Percentiles rank a stretch among this genome's conserved stretches.
These are phyloP conservation scores for Trachelus stipa DNA, from an alignment of 2,888 invertebrate species.

Conservation along the genomic window DNA sequence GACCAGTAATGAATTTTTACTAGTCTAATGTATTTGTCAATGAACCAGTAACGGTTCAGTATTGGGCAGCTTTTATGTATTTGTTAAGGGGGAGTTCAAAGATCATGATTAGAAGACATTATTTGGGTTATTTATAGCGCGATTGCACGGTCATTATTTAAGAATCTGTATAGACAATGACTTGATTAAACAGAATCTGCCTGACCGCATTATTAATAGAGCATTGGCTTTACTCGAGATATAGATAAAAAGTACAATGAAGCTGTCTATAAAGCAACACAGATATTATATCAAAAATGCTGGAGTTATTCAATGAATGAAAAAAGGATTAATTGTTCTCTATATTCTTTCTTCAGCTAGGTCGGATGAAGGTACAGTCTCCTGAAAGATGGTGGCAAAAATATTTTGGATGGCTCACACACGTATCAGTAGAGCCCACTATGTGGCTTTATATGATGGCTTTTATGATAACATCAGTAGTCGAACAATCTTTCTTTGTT, in stretches of 20 bases:
- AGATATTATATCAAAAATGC: neutral
- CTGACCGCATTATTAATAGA: neutral
- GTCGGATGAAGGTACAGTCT: neutral
- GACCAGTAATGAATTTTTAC: neutral
- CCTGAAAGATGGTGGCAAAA: conserved; percentile 26
- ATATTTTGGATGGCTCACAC: conserved; percentile 47
- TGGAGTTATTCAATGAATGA: neutral
- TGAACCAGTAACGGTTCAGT: neutral
- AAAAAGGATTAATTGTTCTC: neutral
- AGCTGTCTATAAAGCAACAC: neutral
- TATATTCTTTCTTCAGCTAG: neutral
- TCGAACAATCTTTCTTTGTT: conserved; percentile 83
- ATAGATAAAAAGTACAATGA: neutral
- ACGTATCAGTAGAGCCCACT: conserved; percentile 85
- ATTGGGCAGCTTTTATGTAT: too few relatives aligned
- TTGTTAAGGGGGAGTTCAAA: neutral
- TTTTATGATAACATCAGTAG: conserved; percentile 82
- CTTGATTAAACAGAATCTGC: neutral
- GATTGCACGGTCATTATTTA: neutral
- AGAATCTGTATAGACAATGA: neutral
- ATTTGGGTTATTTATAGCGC: too few relatives aligned
- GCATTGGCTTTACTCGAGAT: neutral
- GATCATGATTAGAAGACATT: neutral
- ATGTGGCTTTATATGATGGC: conserved; percentile 92
- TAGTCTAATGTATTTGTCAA: neutral